These are phyloP conservation scores for Macrotrachela quadricornifera DNA, from an alignment of 1,140 invertebrate species.

Conservation along the genomic window DNA sequence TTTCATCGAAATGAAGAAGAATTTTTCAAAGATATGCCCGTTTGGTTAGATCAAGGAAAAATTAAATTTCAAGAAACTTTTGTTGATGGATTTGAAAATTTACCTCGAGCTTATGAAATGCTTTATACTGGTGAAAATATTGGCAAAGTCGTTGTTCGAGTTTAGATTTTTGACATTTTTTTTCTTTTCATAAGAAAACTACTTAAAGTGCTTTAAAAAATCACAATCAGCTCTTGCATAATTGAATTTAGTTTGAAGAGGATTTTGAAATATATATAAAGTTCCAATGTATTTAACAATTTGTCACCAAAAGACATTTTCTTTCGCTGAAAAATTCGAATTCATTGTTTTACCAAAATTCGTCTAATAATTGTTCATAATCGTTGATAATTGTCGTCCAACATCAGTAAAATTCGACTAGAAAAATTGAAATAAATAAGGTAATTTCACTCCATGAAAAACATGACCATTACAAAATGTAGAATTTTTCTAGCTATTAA, in stretches of 20 bases:
- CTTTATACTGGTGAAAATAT: too few species aligned
- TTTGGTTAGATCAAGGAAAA: too few species aligned
- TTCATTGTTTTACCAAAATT: slow-evolving; percentile 16
- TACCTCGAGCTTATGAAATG: too few species aligned
- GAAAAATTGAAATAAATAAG: background rate
- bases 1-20: too few species aligned
- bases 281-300: background rate
- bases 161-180: too few species aligned
- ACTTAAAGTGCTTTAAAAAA: too few species aligned
- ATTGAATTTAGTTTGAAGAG: background rate
- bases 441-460: slow-evolving; percentile 7
- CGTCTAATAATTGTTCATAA: slow-evolving; percentile 16
- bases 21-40: too few species aligned
- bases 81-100: too few species aligned
- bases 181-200: too few species aligned
- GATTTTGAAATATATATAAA: too few species aligned
- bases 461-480: slow-evolving; percentile 5
- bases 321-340: background rate
- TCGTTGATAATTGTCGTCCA: slow-evolving; percentile 13
- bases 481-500: slow-evolving; percentile 5
- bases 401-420: background rate
- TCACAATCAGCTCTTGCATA: slow-evolving; percentile 5
- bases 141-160: too few species aligned
- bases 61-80: too few species aligned
- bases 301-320: background rate